Base-by-base conservation (phyloP, 2,797 vertebrate species). In the Chromis chromis region DNA sequence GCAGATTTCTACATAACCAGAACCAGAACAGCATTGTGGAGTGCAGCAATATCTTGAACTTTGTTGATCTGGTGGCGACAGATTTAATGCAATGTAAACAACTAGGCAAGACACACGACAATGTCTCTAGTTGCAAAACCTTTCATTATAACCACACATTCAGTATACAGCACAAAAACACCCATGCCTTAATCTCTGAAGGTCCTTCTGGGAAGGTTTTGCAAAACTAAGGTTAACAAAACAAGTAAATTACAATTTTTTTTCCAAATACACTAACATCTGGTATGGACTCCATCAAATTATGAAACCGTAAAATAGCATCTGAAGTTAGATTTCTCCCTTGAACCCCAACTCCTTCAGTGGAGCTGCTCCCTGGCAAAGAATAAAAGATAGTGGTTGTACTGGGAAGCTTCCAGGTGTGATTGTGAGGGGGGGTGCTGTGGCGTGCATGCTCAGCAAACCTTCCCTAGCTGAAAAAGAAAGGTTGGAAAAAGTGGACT, bases 381-480 rank as follows among this genome's bases (percentile, higher is more conserved):
- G 33, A 70, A 48, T 40, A 53, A 55, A 64, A 65, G 33, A 24
- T 10, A 50, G 58, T 36, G 40, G 40, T 13, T 59, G 57, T 57
- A 44, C 22, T 36, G 66, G 60, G 42, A 77, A 61, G 31, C 74
- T 74, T 82, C 69, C 76, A 84, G 85, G 78, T 83, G 80, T 69
- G 69, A 67, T 17, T 50, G 65, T 65, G 70, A 78, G 52, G 44
- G 72, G n/a, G 58, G 24, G 24, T 25, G 66, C 36, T 65, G 53
- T 14, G 50, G 59, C 42, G 8, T 71, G 83, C 77, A 5, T 0
- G 40, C 78, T 84, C 78, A 79, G 83, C 86, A 83, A 81, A 81
- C 62, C 42, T 64, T 36, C 25, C 21, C 65, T 33, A 0, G 56
- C 27, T 54, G 72, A 65, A 67, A 76, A 73, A 77, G 70, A 65